Evolutionary conservation across 1,140 invertebrate species (phyloP).

Genomic region (Cotesia vestalis): DNA sequence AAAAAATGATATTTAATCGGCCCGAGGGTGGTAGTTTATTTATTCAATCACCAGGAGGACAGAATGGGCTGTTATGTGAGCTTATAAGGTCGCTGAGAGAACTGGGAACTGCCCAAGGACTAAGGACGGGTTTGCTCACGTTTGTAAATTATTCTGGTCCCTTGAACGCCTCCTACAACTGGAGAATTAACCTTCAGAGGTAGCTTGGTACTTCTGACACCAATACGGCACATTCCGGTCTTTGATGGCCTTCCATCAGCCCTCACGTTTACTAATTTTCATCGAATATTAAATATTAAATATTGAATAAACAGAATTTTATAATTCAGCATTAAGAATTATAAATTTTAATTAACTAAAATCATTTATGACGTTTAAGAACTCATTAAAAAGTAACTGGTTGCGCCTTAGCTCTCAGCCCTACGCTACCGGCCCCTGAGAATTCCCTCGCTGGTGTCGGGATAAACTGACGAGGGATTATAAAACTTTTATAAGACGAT

Average conservation of each 20-base stretch:
- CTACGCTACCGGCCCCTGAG: constrained; percentile 16
- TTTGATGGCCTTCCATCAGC: background rate
- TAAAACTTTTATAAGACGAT: constrained; percentile 60
- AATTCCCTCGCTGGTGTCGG: constrained; percentile 36
- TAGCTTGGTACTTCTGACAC: too few species aligned
- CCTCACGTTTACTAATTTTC: background rate
- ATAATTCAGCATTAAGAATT: background rate
- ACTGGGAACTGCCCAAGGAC: constrained; percentile 11
- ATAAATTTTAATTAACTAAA: background rate
- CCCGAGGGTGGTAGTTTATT: background rate
- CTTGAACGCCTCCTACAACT: constrained; percentile 9
- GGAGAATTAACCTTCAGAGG: too few species aligned
- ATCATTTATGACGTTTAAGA: constrained; percentile 61
- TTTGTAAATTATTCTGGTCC: constrained; percentile 26
- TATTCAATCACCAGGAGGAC: background rate
- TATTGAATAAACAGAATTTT: constrained; percentile 1
- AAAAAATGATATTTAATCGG: background rate
- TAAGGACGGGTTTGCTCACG: constrained; percentile 21
- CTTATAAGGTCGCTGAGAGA: background rate
- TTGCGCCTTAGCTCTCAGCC: too few species aligned
- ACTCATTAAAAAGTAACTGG: constrained; percentile 55
- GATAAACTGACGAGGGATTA: constrained; percentile 41
- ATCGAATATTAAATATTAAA: background rate
- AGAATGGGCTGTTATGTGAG: background rate
- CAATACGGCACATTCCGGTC: too few species aligned